Evolutionary conservation across 37 sponge, comb jelly and placozoan genomes (phyloP), one percentile per base, ranked within the genome.

Genomic region (Diacarnus erythraeanus): DNA sequence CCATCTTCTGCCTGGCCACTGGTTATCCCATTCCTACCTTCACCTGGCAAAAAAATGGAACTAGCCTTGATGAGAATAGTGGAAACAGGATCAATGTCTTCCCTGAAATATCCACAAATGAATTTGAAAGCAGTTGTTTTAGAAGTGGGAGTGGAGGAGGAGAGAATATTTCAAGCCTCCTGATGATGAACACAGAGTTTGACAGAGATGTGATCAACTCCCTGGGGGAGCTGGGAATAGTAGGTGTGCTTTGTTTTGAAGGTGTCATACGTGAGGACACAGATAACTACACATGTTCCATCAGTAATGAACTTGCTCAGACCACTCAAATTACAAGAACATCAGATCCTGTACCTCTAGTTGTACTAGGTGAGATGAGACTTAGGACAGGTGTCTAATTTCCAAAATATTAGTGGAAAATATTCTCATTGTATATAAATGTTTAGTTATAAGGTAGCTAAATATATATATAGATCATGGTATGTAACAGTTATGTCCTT

Each of bases 261-360:
- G 22, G 59, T 2, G 27, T 82, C 12, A 54, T 56, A 74, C 71
- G 91, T 44, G 66, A 66, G 43, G 91, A 86, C 77, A 91, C 91
- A 42, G 91, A 39, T 23, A 82, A 78, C 51, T 91, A 91, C 74
- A 78, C 87, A 10, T 91, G 91, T 77, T 58, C 43, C 22, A 87
- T 75, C 20, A 68, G 15, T 26, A 80, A 86, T 38, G 59, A 4
- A 37, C 72, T 86, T 0, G 64, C 71, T 60, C 51, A 74, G 69
- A 83, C 76, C 18, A 72, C 57, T 18, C 38, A 12, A 27, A 29
- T 76, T 25, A 78, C 27, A 0, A 47, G 25, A 18, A 37, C 2
- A 4, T 77, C 88, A 25, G 43, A 38, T 59, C 33, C 71, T 3
- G 77, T 78, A 40, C 59, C 64, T 27, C 66, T 88, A 8, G 39